These are phyloP conservation scores for Diorhabda sublineata DNA, from an alignment of 1,140 invertebrate species.

Conservation along the genomic window DNA sequence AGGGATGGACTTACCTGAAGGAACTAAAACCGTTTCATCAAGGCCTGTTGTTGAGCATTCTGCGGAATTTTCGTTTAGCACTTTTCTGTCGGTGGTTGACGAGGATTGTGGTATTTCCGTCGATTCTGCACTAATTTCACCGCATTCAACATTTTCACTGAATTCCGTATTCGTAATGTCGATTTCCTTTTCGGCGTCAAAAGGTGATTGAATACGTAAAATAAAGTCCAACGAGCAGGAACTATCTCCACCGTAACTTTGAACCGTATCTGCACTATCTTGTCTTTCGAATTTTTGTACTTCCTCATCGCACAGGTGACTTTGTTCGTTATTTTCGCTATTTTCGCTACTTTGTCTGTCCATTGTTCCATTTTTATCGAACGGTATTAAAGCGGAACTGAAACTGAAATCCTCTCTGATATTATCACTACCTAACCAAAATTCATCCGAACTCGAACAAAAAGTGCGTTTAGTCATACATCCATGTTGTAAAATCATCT, in stretches of 20 bases:
- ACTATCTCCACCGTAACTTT: neutral
- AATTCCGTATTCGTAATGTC: slow-evolving; percentile 17
- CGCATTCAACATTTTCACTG: neutral
- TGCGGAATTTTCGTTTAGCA: slow-evolving; percentile 18
- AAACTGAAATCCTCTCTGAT: slow-evolving; percentile 11
- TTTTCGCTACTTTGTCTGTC: slow-evolving; percentile 12
- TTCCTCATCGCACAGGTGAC: slow-evolving; percentile 11
- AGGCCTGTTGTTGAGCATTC: slow-evolving; percentile 26
- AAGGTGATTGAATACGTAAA: slow-evolving; percentile 30
- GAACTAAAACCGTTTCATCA: slow-evolving; percentile 40
- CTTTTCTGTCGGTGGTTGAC: slow-evolving; percentile 9
- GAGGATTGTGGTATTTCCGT: slow-evolving; percentile 17
- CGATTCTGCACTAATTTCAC: slow-evolving; percentile 24
- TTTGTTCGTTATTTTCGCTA: slow-evolving; percentile 11
- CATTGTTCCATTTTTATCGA: slow-evolving; percentile 26
- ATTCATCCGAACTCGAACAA: slow-evolving; percentile 12
- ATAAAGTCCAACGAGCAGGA: slow-evolving; percentile 29
- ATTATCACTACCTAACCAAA: slow-evolving; percentile 16
- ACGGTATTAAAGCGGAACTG: slow-evolving; percentile 7
- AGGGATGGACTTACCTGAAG: slow-evolving; percentile 33
- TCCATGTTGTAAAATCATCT: slow-evolving; percentile 6
- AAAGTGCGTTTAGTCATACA: slow-evolving; percentile 21
- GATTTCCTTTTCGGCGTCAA: slow-evolving; percentile 22
- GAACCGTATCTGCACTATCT: neutral
- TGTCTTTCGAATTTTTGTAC: slow-evolving; percentile 15